Conservation (phyloP, 2,797 vertebrate genomes). For the Microhierax caerulescens region DNA sequence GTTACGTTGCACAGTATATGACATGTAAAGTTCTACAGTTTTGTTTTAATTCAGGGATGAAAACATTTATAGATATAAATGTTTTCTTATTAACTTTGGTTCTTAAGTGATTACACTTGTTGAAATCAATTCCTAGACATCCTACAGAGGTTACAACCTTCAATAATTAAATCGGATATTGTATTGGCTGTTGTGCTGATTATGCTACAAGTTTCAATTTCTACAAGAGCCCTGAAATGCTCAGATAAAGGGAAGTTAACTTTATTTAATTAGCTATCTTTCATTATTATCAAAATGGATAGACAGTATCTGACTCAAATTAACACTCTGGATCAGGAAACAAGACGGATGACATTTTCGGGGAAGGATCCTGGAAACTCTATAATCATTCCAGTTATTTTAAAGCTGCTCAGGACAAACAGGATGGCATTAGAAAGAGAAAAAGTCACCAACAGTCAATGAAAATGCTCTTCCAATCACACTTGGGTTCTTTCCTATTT, state of each 20-base stretch:
- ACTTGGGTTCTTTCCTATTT: constrained; percentile 9
- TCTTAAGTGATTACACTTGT: constrained; percentile 44
- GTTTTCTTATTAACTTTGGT: constrained; percentile 64
- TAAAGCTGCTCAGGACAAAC: not conserved
- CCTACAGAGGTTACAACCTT: constrained; percentile 51
- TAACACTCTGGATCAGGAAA: constrained; percentile 38
- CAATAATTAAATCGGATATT: constrained; percentile 50
- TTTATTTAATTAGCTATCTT: constrained; percentile 61
- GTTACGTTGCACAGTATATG: not conserved
- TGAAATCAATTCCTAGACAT: constrained; percentile 54
- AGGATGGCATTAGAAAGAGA: not conserved
- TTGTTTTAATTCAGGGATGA: constrained; percentile 27
- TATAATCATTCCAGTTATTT: not conserved
- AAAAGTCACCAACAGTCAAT: not conserved
- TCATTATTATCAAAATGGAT: constrained; percentile 15
- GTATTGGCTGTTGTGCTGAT: constrained; percentile 31
- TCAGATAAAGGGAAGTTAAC: constrained; percentile 41
- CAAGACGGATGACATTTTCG: not conserved
- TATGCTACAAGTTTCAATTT: constrained; percentile 41
- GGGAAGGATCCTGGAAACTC: not conserved
- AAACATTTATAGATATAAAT: constrained; percentile 42
- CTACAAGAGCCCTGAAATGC: constrained; percentile 46
- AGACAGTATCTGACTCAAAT: constrained; percentile 37
- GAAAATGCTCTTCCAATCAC: constrained; percentile 38
- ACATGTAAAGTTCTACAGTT: not conserved